Evolutionary conservation across 1,140 invertebrate genomes (phyloP).

Genomic region (Tetranychus urticae): DNA sequence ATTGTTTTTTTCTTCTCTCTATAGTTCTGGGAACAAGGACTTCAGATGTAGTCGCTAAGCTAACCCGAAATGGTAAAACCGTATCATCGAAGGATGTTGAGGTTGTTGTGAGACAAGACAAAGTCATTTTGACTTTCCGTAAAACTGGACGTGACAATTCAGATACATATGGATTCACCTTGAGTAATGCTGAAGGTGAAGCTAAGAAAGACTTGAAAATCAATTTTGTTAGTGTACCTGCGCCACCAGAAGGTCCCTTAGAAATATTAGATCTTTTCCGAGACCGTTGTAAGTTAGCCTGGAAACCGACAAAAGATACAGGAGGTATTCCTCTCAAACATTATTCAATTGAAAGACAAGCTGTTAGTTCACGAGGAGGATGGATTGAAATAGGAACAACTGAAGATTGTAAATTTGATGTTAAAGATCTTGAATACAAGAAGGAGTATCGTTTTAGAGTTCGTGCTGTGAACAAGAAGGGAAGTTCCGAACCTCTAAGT

Average conservation of each 20-base stretch:
- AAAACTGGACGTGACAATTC: conserved; percentile 51
- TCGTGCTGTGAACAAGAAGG: conserved; percentile 70
- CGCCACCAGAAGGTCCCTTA: conserved; percentile 53
- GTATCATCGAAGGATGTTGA: conserved; percentile 53
- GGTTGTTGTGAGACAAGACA: conserved; percentile 62
- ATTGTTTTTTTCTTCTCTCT: background rate
- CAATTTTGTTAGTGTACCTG: conserved; percentile 45
- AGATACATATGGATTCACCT: conserved; percentile 60
- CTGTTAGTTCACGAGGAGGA: conserved; percentile 37
- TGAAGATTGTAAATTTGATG: conserved; percentile 46
- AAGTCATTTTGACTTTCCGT: conserved; percentile 65
- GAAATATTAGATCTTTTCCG: conserved; percentile 76
- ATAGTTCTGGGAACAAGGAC: conserved; percentile 59
- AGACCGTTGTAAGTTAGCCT: conserved; percentile 66
- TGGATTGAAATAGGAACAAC: conserved; percentile 51
- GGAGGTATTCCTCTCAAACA: conserved; percentile 69
- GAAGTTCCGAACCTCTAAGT: conserved; percentile 74
- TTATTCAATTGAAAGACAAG: conserved; percentile 85
- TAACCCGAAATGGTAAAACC: conserved; percentile 64
- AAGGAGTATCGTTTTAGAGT: conserved; percentile 69
- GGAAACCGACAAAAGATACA: conserved; percentile 75
- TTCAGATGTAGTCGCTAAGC: conserved; percentile 59
- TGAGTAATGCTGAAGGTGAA: conserved; percentile 65
- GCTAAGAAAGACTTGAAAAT: conserved; percentile 55
- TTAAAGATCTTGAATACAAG: conserved; percentile 58